Conservation (phyloP, 2,113 vertebrate species). For the Heteronetta atricapilla region DNA sequence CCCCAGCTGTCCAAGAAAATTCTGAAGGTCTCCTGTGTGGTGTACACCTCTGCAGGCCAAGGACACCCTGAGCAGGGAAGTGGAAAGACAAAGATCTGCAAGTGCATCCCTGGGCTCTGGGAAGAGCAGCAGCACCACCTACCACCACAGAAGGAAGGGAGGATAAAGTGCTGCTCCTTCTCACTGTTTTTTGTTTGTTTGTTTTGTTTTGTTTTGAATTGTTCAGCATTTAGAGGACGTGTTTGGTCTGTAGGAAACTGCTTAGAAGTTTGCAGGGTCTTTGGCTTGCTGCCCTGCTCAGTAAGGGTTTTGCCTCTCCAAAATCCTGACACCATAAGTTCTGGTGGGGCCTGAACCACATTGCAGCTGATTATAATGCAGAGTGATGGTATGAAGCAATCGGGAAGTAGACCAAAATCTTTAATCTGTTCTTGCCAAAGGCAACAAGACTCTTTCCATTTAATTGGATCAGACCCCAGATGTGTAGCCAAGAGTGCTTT, state of each 20-base stretch:
- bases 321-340: neutral
- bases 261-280: neutral
- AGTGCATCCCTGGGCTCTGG: neutral
- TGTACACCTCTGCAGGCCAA: neutral
- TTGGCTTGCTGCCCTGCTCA: neutral
- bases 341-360: neutral
- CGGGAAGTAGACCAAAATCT: neutral
- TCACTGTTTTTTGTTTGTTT: neutral
- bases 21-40: neutral
- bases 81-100: neutral
- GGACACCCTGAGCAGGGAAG: neutral
- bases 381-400: neutral
- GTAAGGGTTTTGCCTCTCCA: neutral
- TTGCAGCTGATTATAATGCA: neutral
- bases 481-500: neutral
- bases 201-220: neutral
- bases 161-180: neutral
- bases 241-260: neutral
- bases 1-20: neutral
- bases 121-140: slow-evolving; percentile 60
- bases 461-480: neutral
- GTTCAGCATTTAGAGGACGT: neutral
- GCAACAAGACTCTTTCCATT: neutral
- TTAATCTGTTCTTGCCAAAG: slow-evolving; percentile 8
- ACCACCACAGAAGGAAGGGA: neutral